phyloP scores from a whole-genome alignment of 2,888 invertebrate genomes.

The Brachycybe producta region DNA sequence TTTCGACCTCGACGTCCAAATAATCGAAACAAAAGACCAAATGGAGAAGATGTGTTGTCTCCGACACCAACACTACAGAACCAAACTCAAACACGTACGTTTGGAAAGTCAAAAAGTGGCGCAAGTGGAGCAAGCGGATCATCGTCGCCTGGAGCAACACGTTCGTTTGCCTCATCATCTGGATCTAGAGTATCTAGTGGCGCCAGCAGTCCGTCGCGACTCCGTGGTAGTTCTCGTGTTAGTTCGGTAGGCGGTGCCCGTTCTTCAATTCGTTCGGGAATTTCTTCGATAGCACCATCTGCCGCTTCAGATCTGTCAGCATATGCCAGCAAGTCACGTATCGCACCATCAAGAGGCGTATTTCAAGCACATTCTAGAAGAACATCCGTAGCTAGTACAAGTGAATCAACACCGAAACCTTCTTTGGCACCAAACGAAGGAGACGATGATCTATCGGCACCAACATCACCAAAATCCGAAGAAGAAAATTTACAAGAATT shows the following conservation, averaged over 20 bases:
- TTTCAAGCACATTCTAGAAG: no score
- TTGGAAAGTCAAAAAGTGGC: background rate
- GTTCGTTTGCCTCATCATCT: background rate
- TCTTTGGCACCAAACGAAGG: no score
- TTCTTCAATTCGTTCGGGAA: background rate
- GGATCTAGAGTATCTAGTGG: constrained; percentile 8
- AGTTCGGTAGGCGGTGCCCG: background rate
- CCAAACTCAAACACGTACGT: background rate
- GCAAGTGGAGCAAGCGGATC: constrained; percentile 7
- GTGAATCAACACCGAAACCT: no score
- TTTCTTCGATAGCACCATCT: background rate
- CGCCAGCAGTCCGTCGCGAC: background rate
- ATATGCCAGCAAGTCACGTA: background rate
- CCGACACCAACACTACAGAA: background rate
- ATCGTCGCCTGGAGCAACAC: background rate
- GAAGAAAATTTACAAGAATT: no score
- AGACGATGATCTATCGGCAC: no score
- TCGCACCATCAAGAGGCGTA: background rate
- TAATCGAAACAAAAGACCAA: background rate
- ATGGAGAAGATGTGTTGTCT: background rate
- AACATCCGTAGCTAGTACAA: no score
- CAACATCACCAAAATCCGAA: no score
- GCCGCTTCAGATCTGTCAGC: background rate
- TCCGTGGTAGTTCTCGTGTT: background rate
- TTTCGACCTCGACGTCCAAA: constrained; percentile 14